Percentiles rank a stretch among this genome's conserved stretches.
These are phyloP conservation scores for Cotesia typhae DNA, from an alignment of 1,140 invertebrate genomes.

Conservation along the genomic window DNA sequence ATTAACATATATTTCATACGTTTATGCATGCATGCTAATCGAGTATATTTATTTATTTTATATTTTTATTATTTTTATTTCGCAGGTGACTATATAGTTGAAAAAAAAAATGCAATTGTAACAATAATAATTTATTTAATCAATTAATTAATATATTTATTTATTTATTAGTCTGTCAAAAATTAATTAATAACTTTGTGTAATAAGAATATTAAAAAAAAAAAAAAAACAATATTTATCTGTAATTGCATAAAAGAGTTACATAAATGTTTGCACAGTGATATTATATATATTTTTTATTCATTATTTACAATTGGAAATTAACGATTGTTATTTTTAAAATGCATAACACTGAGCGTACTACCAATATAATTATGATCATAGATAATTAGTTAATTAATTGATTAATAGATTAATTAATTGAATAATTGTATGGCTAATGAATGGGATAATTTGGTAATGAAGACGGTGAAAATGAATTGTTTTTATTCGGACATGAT, in stretches of 20 bases:
- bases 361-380: not conserved
- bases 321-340: no score
- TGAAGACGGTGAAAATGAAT: no score
- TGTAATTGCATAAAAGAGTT: no score
- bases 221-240: slow-evolving; percentile 8
- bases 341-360: not conserved
- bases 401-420: not conserved
- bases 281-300: no score
- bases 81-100: no score
- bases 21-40: not conserved
- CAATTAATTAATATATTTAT: no score
- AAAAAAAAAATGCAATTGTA: no score
- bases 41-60: not conserved
- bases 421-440: not conserved
- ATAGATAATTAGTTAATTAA: not conserved
- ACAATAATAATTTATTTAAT: no score
- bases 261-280: no score
- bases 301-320: no score
- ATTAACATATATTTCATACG: not conserved
- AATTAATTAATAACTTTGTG: not conserved
- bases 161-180: not conserved
- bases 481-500: no score
- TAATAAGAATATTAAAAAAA: not conserved
- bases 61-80: not conserved
- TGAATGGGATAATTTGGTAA: not conserved